Conservation (phyloP, 2,113 vertebrate genomes). For the Dendrocopos noguchii region DNA sequence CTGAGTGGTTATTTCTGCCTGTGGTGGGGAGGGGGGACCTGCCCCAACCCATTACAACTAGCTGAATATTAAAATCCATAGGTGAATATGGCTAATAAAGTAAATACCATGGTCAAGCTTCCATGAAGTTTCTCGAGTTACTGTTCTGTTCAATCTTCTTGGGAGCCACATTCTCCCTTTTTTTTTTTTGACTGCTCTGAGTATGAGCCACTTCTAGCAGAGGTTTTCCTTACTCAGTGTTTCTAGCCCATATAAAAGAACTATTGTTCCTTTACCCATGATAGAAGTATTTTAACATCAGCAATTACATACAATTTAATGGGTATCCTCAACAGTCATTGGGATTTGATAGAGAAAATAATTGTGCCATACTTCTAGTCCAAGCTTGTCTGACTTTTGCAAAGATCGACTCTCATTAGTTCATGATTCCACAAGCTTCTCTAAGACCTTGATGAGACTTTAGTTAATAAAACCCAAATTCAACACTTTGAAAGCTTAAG, state of each 20-base stretch:
- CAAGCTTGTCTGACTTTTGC: background rate
- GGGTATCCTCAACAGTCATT: background rate
- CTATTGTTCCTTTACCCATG: background rate
- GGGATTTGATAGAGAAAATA: conserved; percentile 27
- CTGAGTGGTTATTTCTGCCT: no score
- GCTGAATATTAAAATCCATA: background rate
- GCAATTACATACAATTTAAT: background rate
- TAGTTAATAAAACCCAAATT: background rate
- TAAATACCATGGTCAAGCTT: background rate
- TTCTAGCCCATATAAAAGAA: background rate
- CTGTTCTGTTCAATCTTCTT: background rate
- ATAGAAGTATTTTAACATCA: conserved; percentile 30
- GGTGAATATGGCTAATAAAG: background rate
- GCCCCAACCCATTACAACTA: no score
- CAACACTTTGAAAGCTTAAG: conserved; percentile 15
- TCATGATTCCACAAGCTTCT: background rate
- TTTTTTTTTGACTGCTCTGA: background rate
- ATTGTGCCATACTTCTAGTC: conserved; percentile 5
- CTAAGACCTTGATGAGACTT: background rate
- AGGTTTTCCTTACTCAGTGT: background rate
- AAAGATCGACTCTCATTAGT: background rate
- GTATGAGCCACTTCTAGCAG: background rate
- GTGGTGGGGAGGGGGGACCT: no score
- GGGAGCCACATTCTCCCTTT: background rate
- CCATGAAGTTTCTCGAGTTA: background rate